phyloP scores from a whole-genome alignment of 2,888 invertebrate genomes.

The Noctua janthina region DNA sequence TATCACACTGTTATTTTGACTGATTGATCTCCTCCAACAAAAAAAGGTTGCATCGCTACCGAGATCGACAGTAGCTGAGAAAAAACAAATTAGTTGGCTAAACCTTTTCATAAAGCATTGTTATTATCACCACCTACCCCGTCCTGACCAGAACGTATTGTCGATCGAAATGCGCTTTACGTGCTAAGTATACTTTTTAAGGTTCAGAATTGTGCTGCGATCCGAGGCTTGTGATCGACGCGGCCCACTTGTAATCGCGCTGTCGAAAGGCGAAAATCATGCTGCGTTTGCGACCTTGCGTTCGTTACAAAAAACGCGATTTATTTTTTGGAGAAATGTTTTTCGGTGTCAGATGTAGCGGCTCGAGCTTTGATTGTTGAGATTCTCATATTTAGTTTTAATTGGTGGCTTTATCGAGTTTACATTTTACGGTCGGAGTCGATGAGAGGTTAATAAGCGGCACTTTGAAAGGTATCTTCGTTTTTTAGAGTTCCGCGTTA shows the following conservation, averaged over 20 bases:
- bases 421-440: slow-evolving; percentile 90
- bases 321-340: slow-evolving; percentile 87
- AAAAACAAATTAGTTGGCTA: slow-evolving; percentile 91
- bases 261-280: slow-evolving; percentile 89
- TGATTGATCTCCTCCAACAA: slow-evolving; percentile 89
- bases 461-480: slow-evolving; percentile 88
- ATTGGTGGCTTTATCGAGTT: slow-evolving; percentile 91
- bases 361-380: slow-evolving; percentile 89
- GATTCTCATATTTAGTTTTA: slow-evolving; percentile 91
- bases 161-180: slow-evolving; percentile 71
- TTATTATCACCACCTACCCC: slow-evolving; percentile 89
- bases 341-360: slow-evolving; percentile 89
- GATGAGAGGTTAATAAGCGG: slow-evolving; percentile 91
- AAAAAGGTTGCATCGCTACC: slow-evolving; percentile 89
- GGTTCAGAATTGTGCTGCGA: slow-evolving; percentile 74
- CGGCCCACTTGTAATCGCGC: slow-evolving; percentile 76
- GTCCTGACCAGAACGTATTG: slow-evolving; percentile 76
- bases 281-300: slow-evolving; percentile 88
- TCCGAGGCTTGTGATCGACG: slow-evolving; percentile 68
- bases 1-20: slow-evolving; percentile 91
- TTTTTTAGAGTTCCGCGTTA: slow-evolving; percentile 88
- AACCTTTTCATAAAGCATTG: slow-evolving; percentile 90
- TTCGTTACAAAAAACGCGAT: slow-evolving; percentile 86
- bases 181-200: slow-evolving; percentile 73
- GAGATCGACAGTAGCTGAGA: slow-evolving; percentile 90